Evolutionary conservation across 2,113 vertebrate species (phyloP).

Genomic region (Pogona vitticeps): DNA sequence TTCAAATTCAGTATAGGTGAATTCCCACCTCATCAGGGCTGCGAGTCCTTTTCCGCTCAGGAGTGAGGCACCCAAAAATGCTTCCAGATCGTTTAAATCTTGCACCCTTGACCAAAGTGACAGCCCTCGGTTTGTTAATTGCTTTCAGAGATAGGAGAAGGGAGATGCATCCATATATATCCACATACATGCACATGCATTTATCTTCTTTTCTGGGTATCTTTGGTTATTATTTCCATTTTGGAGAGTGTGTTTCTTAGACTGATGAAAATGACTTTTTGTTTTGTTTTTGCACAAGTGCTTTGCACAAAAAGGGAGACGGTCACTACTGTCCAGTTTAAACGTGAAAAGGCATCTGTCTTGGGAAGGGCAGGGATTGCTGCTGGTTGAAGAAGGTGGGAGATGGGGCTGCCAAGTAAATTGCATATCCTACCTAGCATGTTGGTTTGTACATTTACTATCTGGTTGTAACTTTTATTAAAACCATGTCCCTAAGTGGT

Average conservation of each 20-base stretch:
- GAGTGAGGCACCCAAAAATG: not conserved
- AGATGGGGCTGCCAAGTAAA: conserved; percentile 44
- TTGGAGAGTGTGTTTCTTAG: conserved; percentile 42
- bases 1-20: too few species aligned
- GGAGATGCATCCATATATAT: not conserved
- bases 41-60: not conserved
- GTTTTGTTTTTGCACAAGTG: conserved; percentile 74
- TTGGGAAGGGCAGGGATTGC: conserved; percentile 56
- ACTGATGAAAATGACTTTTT: conserved; percentile 61
- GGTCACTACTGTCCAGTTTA: not conserved
- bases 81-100: not conserved
- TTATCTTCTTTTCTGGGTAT: not conserved
- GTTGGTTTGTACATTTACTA: conserved; percentile 70
- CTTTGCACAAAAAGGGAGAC: conserved; percentile 68
- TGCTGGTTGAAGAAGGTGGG: conserved; percentile 51
- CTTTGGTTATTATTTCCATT: not conserved
- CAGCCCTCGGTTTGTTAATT: too few species aligned
- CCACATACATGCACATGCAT: too few species aligned
- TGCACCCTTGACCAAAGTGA: not conserved
- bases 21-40: not conserved
- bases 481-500: conserved; percentile 44
- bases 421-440: conserved; percentile 67
- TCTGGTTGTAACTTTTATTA: conserved; percentile 77
- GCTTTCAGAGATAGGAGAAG: not conserved
- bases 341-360: conserved; percentile 59